These are phyloP conservation scores for Colletes collaris DNA, from an alignment of 2,888 invertebrate genomes.

Conservation along the genomic window DNA sequence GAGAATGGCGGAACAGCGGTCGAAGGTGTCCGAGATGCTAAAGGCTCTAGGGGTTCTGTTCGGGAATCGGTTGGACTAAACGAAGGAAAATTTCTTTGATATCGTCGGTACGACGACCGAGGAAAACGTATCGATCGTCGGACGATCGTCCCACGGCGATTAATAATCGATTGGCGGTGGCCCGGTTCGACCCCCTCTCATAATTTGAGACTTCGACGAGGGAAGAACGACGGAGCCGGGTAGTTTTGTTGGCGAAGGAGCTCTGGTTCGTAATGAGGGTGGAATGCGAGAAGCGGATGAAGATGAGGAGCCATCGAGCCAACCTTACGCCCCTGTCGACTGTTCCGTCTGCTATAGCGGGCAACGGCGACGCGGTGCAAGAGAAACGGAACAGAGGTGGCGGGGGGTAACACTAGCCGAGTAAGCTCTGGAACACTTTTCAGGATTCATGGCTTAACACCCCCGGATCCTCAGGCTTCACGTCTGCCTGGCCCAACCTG, in stretches of 20 bases:
- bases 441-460: constrained; percentile 81
- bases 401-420: constrained; percentile 81
- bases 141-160: constrained; percentile 5
- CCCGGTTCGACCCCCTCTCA: neutral
- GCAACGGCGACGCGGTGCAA: constrained; percentile 27
- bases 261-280: constrained; percentile 73
- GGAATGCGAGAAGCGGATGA: constrained; percentile 74
- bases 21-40: constrained; percentile 9
- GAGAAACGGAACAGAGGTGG: constrained; percentile 47
- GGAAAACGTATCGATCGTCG: too few species aligned
- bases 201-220: constrained; percentile 28
- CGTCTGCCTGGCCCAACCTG: constrained; percentile 72
- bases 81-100: too few species aligned
- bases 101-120: neutral
- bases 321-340: constrained; percentile 61
- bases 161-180: constrained; percentile 17
- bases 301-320: constrained; percentile 46
- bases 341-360: constrained; percentile 43
- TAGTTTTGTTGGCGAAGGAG: constrained; percentile 48
- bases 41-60: neutral
- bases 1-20: constrained; percentile 7
- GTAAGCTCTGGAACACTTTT: constrained; percentile 81
- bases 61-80: neutral
- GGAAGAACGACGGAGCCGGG: neutral
- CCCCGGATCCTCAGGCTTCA: constrained; percentile 78